Percentiles rank a stretch among this genome's conserved stretches.
Conservation (phyloP, 2,797 vertebrate genomes). For the Pseudomugil tenellus region DNA sequence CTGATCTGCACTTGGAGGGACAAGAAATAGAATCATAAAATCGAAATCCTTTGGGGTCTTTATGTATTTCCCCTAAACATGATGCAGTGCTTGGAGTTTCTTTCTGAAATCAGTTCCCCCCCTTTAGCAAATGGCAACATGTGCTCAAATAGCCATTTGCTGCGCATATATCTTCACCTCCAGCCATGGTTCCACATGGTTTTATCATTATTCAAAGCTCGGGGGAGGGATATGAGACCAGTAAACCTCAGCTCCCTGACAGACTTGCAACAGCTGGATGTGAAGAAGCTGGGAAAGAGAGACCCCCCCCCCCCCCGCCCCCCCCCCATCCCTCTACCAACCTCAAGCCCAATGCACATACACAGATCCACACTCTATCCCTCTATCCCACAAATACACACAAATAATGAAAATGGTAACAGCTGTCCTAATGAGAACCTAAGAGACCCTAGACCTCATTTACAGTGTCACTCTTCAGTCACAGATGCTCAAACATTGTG, state of each 20-base stretch:
- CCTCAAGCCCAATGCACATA: conserved; percentile 22
- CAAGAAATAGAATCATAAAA: conserved; percentile 41
- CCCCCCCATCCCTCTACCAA: conserved; percentile 5
- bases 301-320: too few relatives aligned
- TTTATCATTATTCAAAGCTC: conserved; percentile 69
- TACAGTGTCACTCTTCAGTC: conserved; percentile 53
- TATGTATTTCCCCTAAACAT: not conserved
- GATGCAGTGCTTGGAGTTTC: conserved; percentile 20
- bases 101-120: conserved; percentile 28
- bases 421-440: conserved; percentile 79
- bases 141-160: conserved; percentile 50
- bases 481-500: conserved; percentile 42
- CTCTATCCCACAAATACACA: conserved; percentile 37
- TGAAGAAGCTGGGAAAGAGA: conserved; percentile 66
- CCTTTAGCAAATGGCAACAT: conserved; percentile 52
- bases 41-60: conserved; percentile 25
- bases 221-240: conserved; percentile 64
- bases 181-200: conserved; percentile 58
- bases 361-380: conserved; percentile 6
- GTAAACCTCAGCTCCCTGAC: conserved; percentile 75
- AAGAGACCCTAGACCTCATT: conserved; percentile 72
- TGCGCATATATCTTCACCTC: conserved; percentile 53
- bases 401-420: conserved; percentile 70
- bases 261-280: conserved; percentile 84
- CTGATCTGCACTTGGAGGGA: conserved; percentile 33